Evolutionary conservation across 1,140 invertebrate species (phyloP).

Genomic region (Delia radicum): DNA sequence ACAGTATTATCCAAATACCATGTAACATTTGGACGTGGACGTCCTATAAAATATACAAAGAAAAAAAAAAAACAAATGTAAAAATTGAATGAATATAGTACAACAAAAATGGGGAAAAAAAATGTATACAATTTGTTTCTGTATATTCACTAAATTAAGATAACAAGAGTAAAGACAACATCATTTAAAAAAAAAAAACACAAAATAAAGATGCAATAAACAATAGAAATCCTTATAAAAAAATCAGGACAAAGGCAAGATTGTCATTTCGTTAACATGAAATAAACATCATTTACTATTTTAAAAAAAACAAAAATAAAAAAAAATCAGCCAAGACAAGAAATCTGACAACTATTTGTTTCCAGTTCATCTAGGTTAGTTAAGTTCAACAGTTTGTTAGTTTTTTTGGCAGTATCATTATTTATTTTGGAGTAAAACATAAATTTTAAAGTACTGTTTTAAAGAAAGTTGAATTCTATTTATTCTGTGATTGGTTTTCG

Average conservation of each 20-base stretch:
- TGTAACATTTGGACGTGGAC: slow-evolving; percentile 73
- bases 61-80: slow-evolving; percentile 4
- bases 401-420: not conserved
- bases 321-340: not conserved
- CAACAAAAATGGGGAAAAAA: not conserved
- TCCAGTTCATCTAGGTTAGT: slow-evolving; percentile 30
- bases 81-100: not conserved
- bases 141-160: slow-evolving; percentile 22
- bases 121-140: not conserved
- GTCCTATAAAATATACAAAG: slow-evolving; percentile 59
- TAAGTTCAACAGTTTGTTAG: slow-evolving; percentile 27
- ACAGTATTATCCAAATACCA: slow-evolving; percentile 83
- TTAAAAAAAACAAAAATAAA: not conserved
- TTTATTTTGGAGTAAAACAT: too few relatives aligned
- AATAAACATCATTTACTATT: slow-evolving; percentile 11
- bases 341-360: slow-evolving; percentile 28
- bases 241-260: not conserved
- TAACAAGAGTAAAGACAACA: slow-evolving; percentile 29
- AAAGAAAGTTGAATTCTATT: too few relatives aligned
- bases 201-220: slow-evolving; percentile 8
- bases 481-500: too few relatives aligned
- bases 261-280: not conserved
- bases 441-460: too few relatives aligned
- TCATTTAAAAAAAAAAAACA: not conserved
- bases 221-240: not conserved